phyloP scores from a whole-genome alignment of 2,797 vertebrate species.

The Falco columbarius region DNA sequence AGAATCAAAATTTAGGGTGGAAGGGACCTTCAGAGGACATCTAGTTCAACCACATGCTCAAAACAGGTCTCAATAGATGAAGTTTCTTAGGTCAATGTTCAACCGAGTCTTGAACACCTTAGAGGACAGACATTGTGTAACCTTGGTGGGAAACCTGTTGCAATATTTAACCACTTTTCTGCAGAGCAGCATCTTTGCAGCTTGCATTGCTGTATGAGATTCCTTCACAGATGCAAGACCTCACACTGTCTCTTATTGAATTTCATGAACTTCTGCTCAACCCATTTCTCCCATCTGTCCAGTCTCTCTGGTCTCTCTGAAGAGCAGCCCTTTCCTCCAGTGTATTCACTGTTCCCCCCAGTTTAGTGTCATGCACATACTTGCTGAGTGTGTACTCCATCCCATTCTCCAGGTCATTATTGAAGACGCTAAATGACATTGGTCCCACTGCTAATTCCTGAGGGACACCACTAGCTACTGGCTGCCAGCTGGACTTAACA shows the following conservation, averaged over 20 bases:
- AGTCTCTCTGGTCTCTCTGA: background rate
- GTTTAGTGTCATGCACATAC: accelerated
- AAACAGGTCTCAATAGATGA: background rate
- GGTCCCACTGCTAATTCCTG: background rate
- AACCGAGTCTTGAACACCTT: background rate
- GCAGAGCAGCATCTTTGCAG: background rate
- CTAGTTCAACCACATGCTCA: background rate
- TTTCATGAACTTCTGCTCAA: background rate
- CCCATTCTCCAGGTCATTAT: background rate
- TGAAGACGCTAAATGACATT: background rate
- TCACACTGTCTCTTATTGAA: background rate
- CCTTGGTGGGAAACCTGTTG: background rate
- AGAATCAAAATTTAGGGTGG: background rate
- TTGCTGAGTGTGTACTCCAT: background rate
- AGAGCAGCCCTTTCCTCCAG: background rate
- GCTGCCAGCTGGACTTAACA: background rate
- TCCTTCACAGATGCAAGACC: background rate
- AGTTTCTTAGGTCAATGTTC: background rate
- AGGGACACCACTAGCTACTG: background rate
- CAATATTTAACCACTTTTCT: background rate
- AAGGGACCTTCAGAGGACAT: background rate
- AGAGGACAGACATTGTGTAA: background rate
- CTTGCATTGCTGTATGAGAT: background rate
- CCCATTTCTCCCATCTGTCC: background rate
- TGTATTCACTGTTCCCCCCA: background rate